phyloP scores from a whole-genome alignment of 92 coral and sea anemone species.

The Desmophyllum pertusum region DNA sequence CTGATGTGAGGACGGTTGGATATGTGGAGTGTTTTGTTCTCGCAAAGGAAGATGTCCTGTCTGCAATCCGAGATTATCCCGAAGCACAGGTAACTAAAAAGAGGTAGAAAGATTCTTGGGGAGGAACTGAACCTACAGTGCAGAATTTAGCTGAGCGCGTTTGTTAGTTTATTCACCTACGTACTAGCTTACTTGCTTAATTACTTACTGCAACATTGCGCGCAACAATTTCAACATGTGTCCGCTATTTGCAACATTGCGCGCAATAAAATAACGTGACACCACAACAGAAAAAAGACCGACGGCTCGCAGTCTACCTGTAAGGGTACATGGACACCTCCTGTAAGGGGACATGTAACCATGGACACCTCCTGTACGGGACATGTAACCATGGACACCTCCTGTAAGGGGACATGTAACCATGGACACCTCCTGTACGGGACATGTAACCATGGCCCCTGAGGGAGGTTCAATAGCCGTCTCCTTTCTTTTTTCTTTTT shows the following conservation, averaged over 20 bases:
- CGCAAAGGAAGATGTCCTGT: constrained; percentile 92
- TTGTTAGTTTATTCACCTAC: no score
- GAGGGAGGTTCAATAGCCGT: neutral
- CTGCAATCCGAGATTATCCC: constrained; percentile 87
- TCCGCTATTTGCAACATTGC: no score
- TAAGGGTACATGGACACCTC: neutral
- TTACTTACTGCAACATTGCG: no score
- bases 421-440: neutral
- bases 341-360: neutral
- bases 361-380: neutral
- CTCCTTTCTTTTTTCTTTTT: neutral
- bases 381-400: neutral
- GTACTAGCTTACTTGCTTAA: no score
- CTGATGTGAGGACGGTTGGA: constrained; percentile 92
- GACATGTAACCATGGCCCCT: neutral
- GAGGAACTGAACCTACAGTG: no score
- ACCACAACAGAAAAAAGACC: no score
- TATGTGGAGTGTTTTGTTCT: constrained; percentile 94
- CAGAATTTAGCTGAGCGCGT: no score
- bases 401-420: neutral
- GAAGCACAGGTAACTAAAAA: constrained; percentile 80
- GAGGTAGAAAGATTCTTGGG: neutral
- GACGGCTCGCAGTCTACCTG: no score
- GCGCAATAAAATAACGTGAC: no score
- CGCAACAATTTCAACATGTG: no score